Evolutionary conservation across 2,888 invertebrate genomes (phyloP), one percentile per base, ranked within the genome.

Genomic region (Nasonia oneida): DNA sequence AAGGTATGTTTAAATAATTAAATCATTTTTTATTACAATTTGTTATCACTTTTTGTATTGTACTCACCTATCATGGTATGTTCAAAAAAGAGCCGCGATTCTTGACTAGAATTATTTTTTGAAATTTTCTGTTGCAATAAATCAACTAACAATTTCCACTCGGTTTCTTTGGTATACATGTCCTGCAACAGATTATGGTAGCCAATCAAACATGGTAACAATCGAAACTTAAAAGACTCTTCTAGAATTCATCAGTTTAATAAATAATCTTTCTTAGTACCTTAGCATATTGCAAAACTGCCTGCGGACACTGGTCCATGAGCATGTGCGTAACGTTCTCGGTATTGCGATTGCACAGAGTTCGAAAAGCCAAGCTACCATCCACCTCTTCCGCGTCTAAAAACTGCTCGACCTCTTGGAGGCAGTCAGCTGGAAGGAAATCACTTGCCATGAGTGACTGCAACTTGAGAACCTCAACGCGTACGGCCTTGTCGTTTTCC

Each of bases 201-300:
- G 37, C 1, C 23, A 57, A 2, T 47, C n/a, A 57, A 76, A 8
- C 76, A 75, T 23, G 71, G 37, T 15, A 39, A 0, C 10, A 53
- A 0, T 71, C 10, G 10, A 64, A 64, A 64, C 12, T 12, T 23
- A n/a, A 23, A 29, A 53, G 15, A 10, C 50, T 50, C 3, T 15
- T 15, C 15, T 18, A 37, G 23, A 61, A 74, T 42, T 29, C 3
- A 57, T n/a, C 5, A 39, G 61, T 5, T 5, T 50, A 53, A 53
- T 50, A 53, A 53, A 53, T 29, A 29, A 29, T 29, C 18, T 53
- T 53, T 86, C 64, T 47, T 12, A 53, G 70, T 91, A 96, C 96
- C 94, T 96, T 96, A 75, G 95, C 95, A 91, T 95, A 96, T 84
- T 95, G 95, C 88, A 96, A 93, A 50, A 96, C 91, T 89, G 95